Base-by-base conservation (phyloP, 2,113 vertebrate genomes). In the Microtus ochrogaster region DNA sequence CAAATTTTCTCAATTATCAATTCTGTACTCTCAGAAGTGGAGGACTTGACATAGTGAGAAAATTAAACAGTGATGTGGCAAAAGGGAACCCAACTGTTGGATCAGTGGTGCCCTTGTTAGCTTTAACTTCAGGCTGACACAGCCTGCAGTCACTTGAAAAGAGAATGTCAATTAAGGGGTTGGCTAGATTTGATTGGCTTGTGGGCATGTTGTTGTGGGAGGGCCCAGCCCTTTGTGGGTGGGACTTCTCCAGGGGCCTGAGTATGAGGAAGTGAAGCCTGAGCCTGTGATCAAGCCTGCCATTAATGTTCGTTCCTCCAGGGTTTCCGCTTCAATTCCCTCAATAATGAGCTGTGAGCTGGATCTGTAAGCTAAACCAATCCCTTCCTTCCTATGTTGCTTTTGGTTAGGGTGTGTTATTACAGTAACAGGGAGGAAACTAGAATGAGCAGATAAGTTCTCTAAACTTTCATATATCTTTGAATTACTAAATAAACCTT, bases 401-500 rank as follows among this genome's bases (percentile, higher is more conserved):
- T 61, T 81, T 26, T 39, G 12, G 55, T 39, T 26, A 61, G 33
- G n/a, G 12, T 41, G 12, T 39, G n/a, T 39, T 61, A 16, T 7
- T 24, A 61, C 10, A 61, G 52, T 4, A 68, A n/a, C 52, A 39
- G 78, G 7, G 52, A 39, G 8, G n/a, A 61, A 39, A 61, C 55
- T 82, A 39, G 22, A 61, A 77, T 83, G 21, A 61, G 70, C 5
- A 55, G 91, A 41, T 30, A 47, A 83, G 8, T 78, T 70, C 22
- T 65, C 2, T 93, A n/a, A 93, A 72, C 36, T 90, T 96, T 96
- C 61, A 66, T 17, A 61, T 91, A 68, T 94, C 52, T 91, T 30
- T 92, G 84, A 90, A 81, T 44, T 92, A 33, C n/a, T 81, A 72
- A 89, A 92, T 89, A 76, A 82, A 24, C 21, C 22, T 94, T 89